Percentiles rank a stretch among this genome's conserved stretches.
These are phyloP conservation scores for Lacanobia oleracea DNA, from an alignment of 2,888 invertebrate species.

Conservation along the genomic window DNA sequence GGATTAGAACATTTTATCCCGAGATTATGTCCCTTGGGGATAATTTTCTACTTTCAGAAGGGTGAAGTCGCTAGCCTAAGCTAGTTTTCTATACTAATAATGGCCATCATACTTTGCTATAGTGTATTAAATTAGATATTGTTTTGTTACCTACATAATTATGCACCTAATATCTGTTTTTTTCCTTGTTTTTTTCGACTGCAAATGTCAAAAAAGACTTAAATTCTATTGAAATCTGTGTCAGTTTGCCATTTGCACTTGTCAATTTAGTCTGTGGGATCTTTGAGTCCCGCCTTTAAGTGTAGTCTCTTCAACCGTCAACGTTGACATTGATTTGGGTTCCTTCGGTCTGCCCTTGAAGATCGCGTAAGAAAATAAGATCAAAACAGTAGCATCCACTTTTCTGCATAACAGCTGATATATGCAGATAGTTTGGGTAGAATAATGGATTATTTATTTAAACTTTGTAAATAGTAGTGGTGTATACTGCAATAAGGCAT, in stretches of 20 bases:
- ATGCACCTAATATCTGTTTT: no score
- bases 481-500: no score
- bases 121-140: background rate
- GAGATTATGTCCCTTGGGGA: background rate
- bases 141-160: background rate
- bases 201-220: no score
- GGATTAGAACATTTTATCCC: background rate
- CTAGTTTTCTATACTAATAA: background rate
- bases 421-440: background rate
- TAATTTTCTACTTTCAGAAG: background rate
- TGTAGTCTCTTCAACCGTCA: background rate
- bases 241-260: no score
- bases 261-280: no score
- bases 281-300: no score
- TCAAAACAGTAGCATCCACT: background rate
- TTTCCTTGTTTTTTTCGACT: no score
- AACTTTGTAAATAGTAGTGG: no score
- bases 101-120: background rate
- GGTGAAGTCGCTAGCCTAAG: background rate
- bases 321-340: slow-evolving; percentile 27
- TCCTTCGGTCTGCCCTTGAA: slow-evolving; percentile 1
- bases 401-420: background rate
- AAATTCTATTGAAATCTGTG: no score
- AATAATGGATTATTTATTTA: background rate
- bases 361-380: background rate